Percentiles rank a stretch among this genome's conserved stretches.
These are phyloP conservation scores for Zaprionus lineosus DNA, from an alignment of 2,888 invertebrate species.

Conservation along the genomic window DNA sequence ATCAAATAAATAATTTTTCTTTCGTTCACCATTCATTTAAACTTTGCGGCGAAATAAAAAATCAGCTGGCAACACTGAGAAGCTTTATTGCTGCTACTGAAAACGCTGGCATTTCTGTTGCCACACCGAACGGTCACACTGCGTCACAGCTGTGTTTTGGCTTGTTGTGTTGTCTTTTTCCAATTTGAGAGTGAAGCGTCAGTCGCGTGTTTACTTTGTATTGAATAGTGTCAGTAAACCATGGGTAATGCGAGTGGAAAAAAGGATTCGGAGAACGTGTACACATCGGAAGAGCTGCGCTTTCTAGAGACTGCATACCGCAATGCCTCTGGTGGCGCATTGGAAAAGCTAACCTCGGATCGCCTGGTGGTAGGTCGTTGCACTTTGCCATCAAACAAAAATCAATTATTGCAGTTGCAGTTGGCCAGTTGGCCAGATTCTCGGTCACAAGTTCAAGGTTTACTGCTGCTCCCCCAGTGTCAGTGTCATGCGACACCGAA, in stretches of 20 bases:
- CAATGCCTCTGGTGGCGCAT: constrained; percentile 63
- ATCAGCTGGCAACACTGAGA: neutral
- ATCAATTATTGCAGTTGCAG: constrained; percentile 49
- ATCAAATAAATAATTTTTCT: too few species aligned
- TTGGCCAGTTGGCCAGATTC: constrained; percentile 4
- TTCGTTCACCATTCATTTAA: too few species aligned
- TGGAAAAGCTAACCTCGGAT: constrained; percentile 75
- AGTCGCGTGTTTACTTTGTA: constrained; percentile 46
- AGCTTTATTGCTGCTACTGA: neutral
- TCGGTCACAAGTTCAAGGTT: constrained; percentile 70
- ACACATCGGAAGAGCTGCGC: constrained; percentile 73
- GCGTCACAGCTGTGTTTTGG: constrained; percentile 36
- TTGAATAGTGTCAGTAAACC: constrained; percentile 10
- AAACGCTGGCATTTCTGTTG: too few species aligned
- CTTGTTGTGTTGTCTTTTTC: constrained; percentile 41
- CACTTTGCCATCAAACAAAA: constrained; percentile 40
- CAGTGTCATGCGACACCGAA: constrained; percentile 37
- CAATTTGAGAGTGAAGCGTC: constrained; percentile 38
- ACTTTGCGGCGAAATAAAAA: neutral
- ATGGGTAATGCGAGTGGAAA: constrained; percentile 64
- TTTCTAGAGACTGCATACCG: constrained; percentile 73
- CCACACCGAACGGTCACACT: constrained; percentile 35
- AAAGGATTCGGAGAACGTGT: constrained; percentile 62
- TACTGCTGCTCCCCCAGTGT: constrained; percentile 6
- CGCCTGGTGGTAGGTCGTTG: constrained; percentile 72